Conservation (phyloP, 2,113 vertebrate species). For the Pterophyllum scalare region DNA sequence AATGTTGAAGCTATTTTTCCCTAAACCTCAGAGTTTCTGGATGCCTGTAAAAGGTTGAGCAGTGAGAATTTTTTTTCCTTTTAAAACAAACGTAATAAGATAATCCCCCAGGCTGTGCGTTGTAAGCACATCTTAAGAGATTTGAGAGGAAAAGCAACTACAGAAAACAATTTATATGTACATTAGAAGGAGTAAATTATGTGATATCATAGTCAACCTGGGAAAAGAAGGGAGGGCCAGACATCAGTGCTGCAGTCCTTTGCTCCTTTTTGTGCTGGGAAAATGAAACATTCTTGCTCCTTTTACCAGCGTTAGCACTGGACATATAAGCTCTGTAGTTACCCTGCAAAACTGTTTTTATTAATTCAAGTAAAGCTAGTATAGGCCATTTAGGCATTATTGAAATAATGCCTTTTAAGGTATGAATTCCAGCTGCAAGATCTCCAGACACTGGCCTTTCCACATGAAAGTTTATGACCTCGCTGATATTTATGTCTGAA, state of each 20-base stretch:
- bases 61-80: constrained; percentile 44
- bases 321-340: constrained; percentile 20
- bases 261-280: constrained; percentile 17
- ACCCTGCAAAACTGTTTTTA: constrained; percentile 41
- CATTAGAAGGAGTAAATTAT: constrained; percentile 50
- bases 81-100: constrained; percentile 70
- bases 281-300: constrained; percentile 51
- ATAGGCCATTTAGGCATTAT: constrained; percentile 24
- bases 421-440: constrained; percentile 36
- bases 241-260: constrained; percentile 16
- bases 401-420: constrained; percentile 41
- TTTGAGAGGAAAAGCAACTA: constrained; percentile 44
- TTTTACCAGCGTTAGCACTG: constrained; percentile 44
- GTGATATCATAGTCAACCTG: constrained; percentile 34
- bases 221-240: constrained; percentile 12
- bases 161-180: constrained; percentile 61
- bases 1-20: constrained; percentile 46
- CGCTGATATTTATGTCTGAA: constrained; percentile 64
- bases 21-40: constrained; percentile 28
- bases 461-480: constrained; percentile 63
- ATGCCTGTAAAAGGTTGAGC: constrained; percentile 48
- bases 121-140: constrained; percentile 50
- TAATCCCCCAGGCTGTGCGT: constrained; percentile 52
- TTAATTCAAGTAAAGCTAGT: constrained; percentile 36
- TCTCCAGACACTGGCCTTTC: constrained; percentile 57